Evolutionary conservation across 2,113 vertebrate species (phyloP).

Genomic region (Uria lomvia): DNA sequence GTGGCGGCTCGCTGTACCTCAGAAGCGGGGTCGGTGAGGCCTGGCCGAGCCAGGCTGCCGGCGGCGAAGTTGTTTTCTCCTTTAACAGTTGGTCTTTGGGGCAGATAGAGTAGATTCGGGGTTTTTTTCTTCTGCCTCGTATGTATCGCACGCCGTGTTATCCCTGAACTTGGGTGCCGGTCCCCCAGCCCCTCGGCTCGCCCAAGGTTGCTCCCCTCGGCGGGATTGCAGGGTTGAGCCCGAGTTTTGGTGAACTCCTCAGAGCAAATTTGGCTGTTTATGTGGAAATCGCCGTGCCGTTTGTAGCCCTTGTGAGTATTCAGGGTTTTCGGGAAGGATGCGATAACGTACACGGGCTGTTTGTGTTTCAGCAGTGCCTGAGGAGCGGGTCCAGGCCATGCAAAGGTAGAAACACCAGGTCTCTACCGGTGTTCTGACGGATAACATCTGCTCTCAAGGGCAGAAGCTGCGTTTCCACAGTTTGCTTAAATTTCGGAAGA

Average conservation of each 20-base stretch:
- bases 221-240: neutral
- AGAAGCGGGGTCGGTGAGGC: neutral
- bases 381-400: neutral
- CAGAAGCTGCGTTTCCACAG: neutral
- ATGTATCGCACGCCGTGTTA: accelerated
- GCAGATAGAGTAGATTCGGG: neutral
- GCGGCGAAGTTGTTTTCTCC: neutral
- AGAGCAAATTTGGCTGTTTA: neutral
- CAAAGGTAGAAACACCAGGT: neutral
- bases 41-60: neutral
- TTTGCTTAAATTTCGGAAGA: neutral
- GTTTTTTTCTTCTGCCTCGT: neutral
- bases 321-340: neutral
- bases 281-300: neutral
- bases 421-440: neutral
- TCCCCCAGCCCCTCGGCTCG: neutral
- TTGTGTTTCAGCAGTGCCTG: neutral
- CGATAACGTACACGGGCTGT: neutral
- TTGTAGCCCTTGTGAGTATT: accelerated
- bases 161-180: neutral
- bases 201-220: neutral
- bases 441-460: accelerated
- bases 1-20: neutral
- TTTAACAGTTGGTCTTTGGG: neutral
- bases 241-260: neutral